Base-by-base conservation (phyloP, 2,113 vertebrate genomes). In the Kryptolebias marmoratus region DNA sequence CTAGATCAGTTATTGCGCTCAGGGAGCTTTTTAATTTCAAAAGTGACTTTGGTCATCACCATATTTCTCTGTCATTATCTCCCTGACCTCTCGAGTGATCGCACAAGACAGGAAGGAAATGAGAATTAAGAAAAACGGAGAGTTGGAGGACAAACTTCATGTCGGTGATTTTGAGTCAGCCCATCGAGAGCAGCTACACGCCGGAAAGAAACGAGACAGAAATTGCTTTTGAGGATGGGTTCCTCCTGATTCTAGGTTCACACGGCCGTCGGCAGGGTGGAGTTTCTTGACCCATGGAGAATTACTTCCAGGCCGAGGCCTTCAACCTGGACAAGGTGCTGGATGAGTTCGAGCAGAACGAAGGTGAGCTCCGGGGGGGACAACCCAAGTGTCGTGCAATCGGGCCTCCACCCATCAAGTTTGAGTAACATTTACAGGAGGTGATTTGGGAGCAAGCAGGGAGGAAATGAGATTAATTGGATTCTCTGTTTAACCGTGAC, bases 321-420 rank as follows among this genome's bases (percentile, higher is more conserved):
- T 99, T 96, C 92, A 98, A 99, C 95, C 95, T 99, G 91, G 98
- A 99, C 93, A 99, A 98, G 95, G 98, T 99, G 89, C 95, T 99
- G 94, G 98, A 99, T 75, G 98, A 99, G 91, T 99, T 99, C 87
- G 98, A 99, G 91, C 96, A 98, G 94, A 98, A 98, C 65, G 96
- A 98, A 98, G 98, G 98, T 99, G 89, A 94, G 81, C n/a, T 2
- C 0, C 15, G 2, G 61, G 52, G 68, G 63, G 65, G 79, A 60
- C 53, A 47, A 69, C 31, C 2, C 53, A 48, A 52, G 31, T 69
- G 72, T 69, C 63, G 47, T 52, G 67, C 62, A 54, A 42, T 42
- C 39, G 10, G 12, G 39, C 64, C 49, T 42, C 56, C 44, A 11
- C 60, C 64, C 74, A 15, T 4, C 3, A 52, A 65, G 59, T 66